Conservation (phyloP, 2,797 vertebrate species). For the Pachyuromys duprasi region DNA sequence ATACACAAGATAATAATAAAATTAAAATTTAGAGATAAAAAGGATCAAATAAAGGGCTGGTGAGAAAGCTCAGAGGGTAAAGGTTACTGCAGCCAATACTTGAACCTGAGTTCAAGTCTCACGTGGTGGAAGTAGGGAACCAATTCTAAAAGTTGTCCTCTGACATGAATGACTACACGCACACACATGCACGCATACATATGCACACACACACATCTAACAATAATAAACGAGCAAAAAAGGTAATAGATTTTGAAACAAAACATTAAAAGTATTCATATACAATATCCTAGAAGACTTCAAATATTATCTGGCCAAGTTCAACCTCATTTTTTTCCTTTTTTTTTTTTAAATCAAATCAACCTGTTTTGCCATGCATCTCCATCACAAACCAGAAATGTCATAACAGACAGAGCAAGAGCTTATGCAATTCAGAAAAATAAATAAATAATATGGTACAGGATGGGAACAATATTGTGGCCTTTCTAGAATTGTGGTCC, state of each 20-base stretch:
- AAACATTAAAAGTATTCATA: background rate
- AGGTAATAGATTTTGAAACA: background rate
- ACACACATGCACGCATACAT: background rate
- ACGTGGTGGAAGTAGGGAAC: too few species aligned
- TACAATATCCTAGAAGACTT: background rate
- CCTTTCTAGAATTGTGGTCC: background rate
- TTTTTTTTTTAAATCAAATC: background rate
- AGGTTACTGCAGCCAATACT: background rate
- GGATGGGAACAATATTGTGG: background rate
- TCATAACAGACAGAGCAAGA: conserved; percentile 1
- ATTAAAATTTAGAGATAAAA: background rate
- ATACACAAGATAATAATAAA: background rate
- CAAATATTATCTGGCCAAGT: conserved; percentile 23
- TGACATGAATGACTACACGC: background rate
- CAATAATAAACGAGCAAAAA: background rate
- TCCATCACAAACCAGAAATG: conserved; percentile 36
- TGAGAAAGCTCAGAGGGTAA: background rate
- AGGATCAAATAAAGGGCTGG: background rate
- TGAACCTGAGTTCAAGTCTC: background rate
- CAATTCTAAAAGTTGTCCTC: background rate
- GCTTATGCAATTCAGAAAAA: background rate
- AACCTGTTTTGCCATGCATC: background rate
- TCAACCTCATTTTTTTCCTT: background rate
- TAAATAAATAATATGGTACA: background rate
- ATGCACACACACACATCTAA: background rate